phyloP scores from a whole-genome alignment of 2,888 invertebrate species.

The Cheilosia soror region DNA sequence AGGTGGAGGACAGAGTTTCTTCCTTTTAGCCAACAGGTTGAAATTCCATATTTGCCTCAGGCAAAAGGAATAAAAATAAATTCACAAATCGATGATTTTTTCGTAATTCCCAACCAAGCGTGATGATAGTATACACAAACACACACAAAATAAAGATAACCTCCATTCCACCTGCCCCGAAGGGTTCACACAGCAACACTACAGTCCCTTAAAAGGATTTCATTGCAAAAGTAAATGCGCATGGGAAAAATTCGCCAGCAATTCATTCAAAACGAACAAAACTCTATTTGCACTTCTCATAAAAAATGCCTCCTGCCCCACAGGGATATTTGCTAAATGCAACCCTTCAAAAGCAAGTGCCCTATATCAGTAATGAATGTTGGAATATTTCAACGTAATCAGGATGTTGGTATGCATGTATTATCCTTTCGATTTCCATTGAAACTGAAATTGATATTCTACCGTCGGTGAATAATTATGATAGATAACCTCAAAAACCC shows the following conservation, averaged over 20 bases:
- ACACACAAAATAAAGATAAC: not conserved
- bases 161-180: conserved; percentile 15
- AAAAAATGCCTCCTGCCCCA: conserved; percentile 13
- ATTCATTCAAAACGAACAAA: not conserved
- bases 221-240: conserved; percentile 17
- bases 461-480: conserved; percentile 22
- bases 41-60: conserved; percentile 15
- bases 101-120: conserved; percentile 24
- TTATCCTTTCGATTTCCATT: not conserved
- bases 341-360: not conserved
- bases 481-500: conserved; percentile 39
- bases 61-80: conserved; percentile 18
- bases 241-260: conserved; percentile 47
- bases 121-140: conserved; percentile 20
- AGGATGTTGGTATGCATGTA: not conserved
- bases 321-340: conserved; percentile 3
- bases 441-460: conserved; percentile 32
- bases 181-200: not conserved
- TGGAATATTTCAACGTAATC: conserved; percentile 24
- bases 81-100: conserved; percentile 47
- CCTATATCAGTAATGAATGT: conserved; percentile 30
- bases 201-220: conserved; percentile 5
- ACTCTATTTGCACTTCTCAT: conserved; percentile 18
- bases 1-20: conserved; percentile 61
- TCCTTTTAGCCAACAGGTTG: conserved; percentile 70